These are phyloP conservation scores for Xylophagus ater DNA, from an alignment of 2,888 invertebrate genomes.

Conservation along the genomic window DNA sequence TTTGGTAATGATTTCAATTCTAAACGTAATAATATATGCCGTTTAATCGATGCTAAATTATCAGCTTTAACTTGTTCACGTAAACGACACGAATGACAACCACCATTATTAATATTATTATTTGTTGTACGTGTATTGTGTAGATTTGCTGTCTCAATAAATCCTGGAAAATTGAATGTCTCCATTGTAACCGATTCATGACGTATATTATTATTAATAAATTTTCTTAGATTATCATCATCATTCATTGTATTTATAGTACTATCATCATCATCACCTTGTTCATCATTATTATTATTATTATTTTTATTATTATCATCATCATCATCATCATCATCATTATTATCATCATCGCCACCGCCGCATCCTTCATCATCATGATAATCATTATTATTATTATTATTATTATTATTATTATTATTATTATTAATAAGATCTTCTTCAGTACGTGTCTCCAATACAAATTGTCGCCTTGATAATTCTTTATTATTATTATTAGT, in stretches of 20 bases:
- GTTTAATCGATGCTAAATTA: conserved; percentile 51
- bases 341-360: conserved; percentile 15
- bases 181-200: conserved; percentile 13
- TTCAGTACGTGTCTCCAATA: not conserved
- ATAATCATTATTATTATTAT: not conserved
- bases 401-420: conserved; percentile 3
- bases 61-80: conserved; percentile 48
- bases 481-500: conserved; percentile 5
- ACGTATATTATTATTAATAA: conserved; percentile 21
- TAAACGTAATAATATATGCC: conserved; percentile 51
- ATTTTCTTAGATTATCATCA: conserved; percentile 1
- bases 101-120: conserved; percentile 14
- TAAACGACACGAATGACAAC: conserved; percentile 46
- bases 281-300: not conserved
- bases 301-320: not conserved
- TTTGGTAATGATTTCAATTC: conserved; percentile 52
- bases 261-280: conserved; percentile 3
- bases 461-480: not conserved
- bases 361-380: conserved; percentile 10
- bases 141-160: not conserved
- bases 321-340: conserved; percentile 10
- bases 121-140: not conserved
- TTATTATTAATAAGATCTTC: conserved; percentile 2
- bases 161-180: too few relatives aligned
- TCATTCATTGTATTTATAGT: conserved; percentile 10